A percentile compares a stretch with the other conserved stretches of the same genome.
These are phyloP conservation scores for Styela clava DNA, from an alignment of 23 tunicate genomes.

Conservation along the genomic window DNA sequence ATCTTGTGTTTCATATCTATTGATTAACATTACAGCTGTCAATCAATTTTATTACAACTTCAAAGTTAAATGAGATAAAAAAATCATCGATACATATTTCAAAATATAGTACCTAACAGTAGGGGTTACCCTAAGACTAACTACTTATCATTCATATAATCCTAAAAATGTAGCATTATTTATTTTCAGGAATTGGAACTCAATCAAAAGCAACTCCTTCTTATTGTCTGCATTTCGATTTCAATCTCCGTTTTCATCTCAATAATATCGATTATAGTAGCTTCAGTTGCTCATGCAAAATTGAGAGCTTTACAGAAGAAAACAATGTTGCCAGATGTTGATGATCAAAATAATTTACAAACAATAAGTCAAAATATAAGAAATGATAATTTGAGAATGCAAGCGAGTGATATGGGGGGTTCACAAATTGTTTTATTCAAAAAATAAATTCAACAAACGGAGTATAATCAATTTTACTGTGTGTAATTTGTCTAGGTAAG, in stretches of 20 bases:
- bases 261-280: neutral
- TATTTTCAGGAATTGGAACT: neutral
- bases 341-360: neutral
- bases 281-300: neutral
- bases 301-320: neutral
- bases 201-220: neutral
- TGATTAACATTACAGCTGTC: too few species aligned
- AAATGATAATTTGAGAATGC: neutral
- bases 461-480: too few species aligned
- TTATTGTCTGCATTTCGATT: neutral
- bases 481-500: too few species aligned
- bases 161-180: too few species aligned
- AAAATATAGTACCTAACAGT: too few species aligned
- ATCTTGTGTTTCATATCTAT: too few species aligned
- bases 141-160: too few species aligned
- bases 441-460: too few species aligned
- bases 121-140: too few species aligned
- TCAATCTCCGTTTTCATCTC: neutral
- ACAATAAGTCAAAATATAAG: neutral
- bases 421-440: neutral
- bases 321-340: neutral
- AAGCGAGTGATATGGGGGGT: neutral
- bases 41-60: too few species aligned
- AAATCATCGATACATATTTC: too few species aligned
- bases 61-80: too few species aligned